Conservation (phyloP, 2,113 vertebrate genomes). For the Muscicapa adusta region DNA sequence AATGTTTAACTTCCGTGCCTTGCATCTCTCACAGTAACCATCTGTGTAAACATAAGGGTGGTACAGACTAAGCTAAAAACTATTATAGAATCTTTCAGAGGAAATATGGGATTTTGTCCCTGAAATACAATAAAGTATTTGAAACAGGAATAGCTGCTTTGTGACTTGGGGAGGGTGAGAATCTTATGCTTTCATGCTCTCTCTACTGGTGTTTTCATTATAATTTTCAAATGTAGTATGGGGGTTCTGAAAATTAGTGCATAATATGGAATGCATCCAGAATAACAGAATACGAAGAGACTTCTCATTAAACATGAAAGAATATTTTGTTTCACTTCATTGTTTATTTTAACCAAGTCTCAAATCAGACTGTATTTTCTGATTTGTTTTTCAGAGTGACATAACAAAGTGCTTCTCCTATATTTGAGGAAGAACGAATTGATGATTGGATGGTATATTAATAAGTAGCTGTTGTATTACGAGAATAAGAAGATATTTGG, state of each 20-base stretch:
- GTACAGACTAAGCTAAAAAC: not conserved
- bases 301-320: not conserved
- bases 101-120: not conserved
- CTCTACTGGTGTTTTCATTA: not conserved
- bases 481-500: conserved; percentile 14
- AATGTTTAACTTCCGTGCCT: not conserved
- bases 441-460: conserved; percentile 68
- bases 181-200: not conserved
- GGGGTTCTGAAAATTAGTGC: not conserved
- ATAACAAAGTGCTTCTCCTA: conserved; percentile 1
- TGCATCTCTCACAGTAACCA: not conserved
- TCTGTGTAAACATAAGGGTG: not conserved
- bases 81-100: not conserved
- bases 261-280: not conserved
- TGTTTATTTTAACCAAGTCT: not conserved
- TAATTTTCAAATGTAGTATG: not conserved
- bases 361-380: conserved; percentile 30
- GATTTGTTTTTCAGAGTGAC: conserved; percentile 67
- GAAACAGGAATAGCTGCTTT: not conserved
- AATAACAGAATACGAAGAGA: not conserved
- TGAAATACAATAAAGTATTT: not conserved
- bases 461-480: too few relatives aligned
- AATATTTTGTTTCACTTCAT: not conserved
- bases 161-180: not conserved
- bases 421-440: conserved; percentile 33